phyloP scores from a whole-genome alignment of 1,140 invertebrate genomes.

The Caenorhabditis briggsae region DNA sequence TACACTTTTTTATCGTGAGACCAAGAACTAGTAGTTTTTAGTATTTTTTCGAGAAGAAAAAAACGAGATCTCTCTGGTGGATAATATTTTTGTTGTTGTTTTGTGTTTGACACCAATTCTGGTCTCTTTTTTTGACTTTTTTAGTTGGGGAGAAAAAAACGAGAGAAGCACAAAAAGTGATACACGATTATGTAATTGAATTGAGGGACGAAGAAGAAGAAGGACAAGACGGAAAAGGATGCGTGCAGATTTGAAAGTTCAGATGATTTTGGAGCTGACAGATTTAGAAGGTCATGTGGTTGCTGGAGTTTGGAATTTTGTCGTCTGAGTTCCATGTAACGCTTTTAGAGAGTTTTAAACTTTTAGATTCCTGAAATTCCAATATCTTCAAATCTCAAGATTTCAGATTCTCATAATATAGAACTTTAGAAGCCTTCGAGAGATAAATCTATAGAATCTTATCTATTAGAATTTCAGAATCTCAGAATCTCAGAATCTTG shows the following conservation, averaged over 20 bases:
- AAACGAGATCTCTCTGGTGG: not conserved
- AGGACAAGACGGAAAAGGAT: too few species aligned
- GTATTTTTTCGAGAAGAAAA: not conserved
- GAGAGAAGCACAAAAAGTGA: not conserved
- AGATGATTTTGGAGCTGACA: not conserved
- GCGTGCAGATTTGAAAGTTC: not conserved
- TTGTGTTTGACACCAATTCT: not conserved
- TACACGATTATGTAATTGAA: slow-evolving; percentile 1
- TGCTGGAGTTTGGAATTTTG: not conserved
- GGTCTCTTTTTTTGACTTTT: not conserved
- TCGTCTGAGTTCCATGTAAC: too few species aligned
- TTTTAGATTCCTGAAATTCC: too few species aligned
- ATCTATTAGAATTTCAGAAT: too few species aligned
- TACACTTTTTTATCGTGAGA: slow-evolving; percentile 6
- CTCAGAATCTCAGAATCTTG: too few species aligned
- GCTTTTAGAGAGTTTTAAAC: not conserved
- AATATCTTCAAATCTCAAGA: too few species aligned
- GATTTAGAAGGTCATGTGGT: slow-evolving; percentile 1
- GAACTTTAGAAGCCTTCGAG: too few species aligned
- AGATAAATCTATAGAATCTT: too few species aligned
- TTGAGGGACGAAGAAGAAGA: not conserved
- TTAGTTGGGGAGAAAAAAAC: not conserved
- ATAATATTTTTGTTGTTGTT: slow-evolving; percentile 7
- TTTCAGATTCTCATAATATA: too few species aligned
- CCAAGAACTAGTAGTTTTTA: not conserved